phyloP scores from a whole-genome alignment of 2,888 invertebrate species.

The Drosophila flavopinicola region DNA sequence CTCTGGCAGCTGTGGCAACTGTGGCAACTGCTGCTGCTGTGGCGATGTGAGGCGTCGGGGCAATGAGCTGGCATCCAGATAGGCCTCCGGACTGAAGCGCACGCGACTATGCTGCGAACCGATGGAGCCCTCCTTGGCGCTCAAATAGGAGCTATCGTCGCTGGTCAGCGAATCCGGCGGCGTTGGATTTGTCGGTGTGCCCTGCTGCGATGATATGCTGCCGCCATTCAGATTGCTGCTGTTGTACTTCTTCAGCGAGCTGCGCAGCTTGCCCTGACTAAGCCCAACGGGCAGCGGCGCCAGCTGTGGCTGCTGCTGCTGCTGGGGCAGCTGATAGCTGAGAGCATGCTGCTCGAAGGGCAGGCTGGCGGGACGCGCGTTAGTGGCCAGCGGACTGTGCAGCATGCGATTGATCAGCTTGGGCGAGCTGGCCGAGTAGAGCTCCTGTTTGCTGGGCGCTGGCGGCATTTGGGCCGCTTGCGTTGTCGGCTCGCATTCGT shows the following conservation, averaged over 20 bases:
- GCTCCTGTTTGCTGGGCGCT: constrained; percentile 76
- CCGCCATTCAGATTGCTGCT: constrained; percentile 81
- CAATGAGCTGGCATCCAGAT: constrained; percentile 86
- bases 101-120: constrained; percentile 90
- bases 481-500: constrained; percentile 40
- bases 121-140: constrained; percentile 90
- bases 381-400: constrained; percentile 75
- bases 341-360: constrained; percentile 84
- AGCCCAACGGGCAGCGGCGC: constrained; percentile 7
- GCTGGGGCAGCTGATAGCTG: constrained; percentile 45
- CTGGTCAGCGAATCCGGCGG: constrained; percentile 94
- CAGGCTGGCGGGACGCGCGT: constrained; percentile 82
- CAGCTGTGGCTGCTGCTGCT: constrained; percentile 18
- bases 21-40: constrained; percentile 16
- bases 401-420: constrained; percentile 75
- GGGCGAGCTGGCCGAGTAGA: constrained; percentile 79
- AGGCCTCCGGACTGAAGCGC: constrained; percentile 90
- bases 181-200: constrained; percentile 92
- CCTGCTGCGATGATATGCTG: constrained; percentile 73
- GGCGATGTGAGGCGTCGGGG: constrained; percentile 60
- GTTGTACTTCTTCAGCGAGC: constrained; percentile 91
- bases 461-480: constrained; percentile 21
- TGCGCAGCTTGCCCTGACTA: constrained; percentile 87
- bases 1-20: constrained; percentile 26
- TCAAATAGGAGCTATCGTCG: constrained; percentile 95